Base-by-base conservation (phyloP, 2,113 vertebrate genomes). In the Oncorhynchus keta region DNA sequence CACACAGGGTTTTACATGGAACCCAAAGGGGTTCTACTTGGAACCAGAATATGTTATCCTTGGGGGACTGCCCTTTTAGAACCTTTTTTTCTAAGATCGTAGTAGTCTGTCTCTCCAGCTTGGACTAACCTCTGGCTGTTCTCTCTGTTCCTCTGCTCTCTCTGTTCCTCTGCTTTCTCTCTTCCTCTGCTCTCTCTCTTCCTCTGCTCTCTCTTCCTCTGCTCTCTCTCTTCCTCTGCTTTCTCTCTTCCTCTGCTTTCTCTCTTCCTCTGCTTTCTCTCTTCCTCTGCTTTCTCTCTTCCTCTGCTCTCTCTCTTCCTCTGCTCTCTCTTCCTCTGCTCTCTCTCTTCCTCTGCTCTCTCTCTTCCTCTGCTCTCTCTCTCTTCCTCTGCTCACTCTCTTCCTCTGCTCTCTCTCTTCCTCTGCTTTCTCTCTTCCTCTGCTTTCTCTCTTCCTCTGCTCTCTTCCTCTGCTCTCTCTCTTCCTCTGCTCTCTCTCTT, bases 261-360 rank as follows among this genome's bases (percentile, higher is more conserved):
- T 7, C 32, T 39, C 87, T 79, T 76, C 80, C 79, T 91, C 80
- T 91, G 86, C 1, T 35, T 5, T 35, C 30, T 7, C 32, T 39
- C 87, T 79, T 76, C 80, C 79, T 91, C 64, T 73, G 78, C 79
- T 84, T 65, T 90, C 76, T 81, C 80, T 82, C 85, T 85, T 77
- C 35, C 35, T 39, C 35, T 35, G 32, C 0, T 35, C 32, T 35
- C 30, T 7, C 32, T 39, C 87, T 79, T 76, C 80, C 79, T 91
- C 80, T 91, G 86, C 86, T 86, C 3, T 87, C 64, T 76, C 81
- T 78, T 76, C 81, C 79, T 91, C 80, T 35, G 32, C 6, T 6
- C 6, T 35, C 32, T 35, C 32, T 39, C 1, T 39, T 39, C 87
- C 76, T 62, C 39, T 28, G 30, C 24, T 24, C 24, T 24, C 24